Conservation (phyloP, 2,113 vertebrate species). For the Platycercus adscitus region DNA sequence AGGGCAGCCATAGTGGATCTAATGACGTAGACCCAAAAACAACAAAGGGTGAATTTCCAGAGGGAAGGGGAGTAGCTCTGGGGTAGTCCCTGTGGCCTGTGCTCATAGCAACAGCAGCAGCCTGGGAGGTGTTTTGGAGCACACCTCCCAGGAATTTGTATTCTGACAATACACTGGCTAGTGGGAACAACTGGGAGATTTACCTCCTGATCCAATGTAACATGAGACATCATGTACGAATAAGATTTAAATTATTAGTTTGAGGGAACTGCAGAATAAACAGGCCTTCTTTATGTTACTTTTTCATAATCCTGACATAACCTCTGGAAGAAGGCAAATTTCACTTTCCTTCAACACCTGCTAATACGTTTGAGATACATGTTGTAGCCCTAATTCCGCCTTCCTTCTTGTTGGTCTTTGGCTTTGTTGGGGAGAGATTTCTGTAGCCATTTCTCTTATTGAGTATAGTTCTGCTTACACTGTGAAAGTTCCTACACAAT, state of each 20-base stretch:
- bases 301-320: slow-evolving; percentile 38
- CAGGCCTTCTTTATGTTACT: slow-evolving; percentile 3
- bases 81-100: not conserved
- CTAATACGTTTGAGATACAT: slow-evolving; percentile 9
- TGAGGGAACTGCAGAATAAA: slow-evolving; percentile 12
- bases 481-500: not conserved
- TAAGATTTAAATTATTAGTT: slow-evolving; percentile 43
- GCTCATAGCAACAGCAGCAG: not conserved
- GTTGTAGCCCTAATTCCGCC: not conserved
- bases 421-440: not conserved
- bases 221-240: not conserved
- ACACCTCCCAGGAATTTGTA: not conserved
- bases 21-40: not conserved
- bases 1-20: rapidly evolving
- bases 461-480: not conserved
- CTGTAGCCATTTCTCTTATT: not conserved
- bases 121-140: not conserved
- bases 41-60: too few species aligned
- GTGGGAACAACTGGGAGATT: not conserved
- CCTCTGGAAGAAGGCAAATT: not conserved
- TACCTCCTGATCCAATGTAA: slow-evolving; percentile 1
- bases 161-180: not conserved
- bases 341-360: slow-evolving; percentile 42
- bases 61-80: not conserved
- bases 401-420: not conserved